phyloP scores from a whole-genome alignment of 1,140 invertebrate species.

The Solenopsis fugax region DNA sequence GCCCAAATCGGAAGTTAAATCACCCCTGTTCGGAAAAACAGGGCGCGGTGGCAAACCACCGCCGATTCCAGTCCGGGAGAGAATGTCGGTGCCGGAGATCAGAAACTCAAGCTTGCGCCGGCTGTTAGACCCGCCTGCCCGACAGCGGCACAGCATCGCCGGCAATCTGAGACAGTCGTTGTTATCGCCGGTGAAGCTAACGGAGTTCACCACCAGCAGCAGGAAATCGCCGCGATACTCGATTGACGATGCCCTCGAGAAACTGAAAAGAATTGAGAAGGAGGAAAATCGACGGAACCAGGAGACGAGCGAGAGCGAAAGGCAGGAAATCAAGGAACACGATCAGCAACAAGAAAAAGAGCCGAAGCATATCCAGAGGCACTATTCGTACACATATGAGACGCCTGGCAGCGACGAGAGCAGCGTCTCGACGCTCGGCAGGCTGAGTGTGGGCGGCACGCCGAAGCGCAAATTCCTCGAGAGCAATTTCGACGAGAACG shows the following conservation, averaged over 20 bases:
- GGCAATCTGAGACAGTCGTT: slow-evolving; percentile 76
- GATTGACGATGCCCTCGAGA: slow-evolving; percentile 75
- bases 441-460: slow-evolving; percentile 74
- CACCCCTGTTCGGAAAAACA: slow-evolving; percentile 16
- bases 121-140: slow-evolving; percentile 82
- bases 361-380: slow-evolving; percentile 82
- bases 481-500: slow-evolving; percentile 84
- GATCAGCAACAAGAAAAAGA: slow-evolving; percentile 64
- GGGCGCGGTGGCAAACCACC: slow-evolving; percentile 26
- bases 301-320: slow-evolving; percentile 20
- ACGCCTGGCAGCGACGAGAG: slow-evolving; percentile 76
- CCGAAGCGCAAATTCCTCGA: slow-evolving; percentile 83
- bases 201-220: slow-evolving; percentile 58
- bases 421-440: slow-evolving; percentile 63
- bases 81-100: slow-evolving; percentile 84
- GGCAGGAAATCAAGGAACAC: slow-evolving; percentile 41
- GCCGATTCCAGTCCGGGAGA: slow-evolving; percentile 74
- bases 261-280: slow-evolving; percentile 65
- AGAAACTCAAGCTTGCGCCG: slow-evolving; percentile 82
- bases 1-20: not conserved
- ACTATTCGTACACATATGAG: slow-evolving; percentile 84
- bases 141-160: slow-evolving; percentile 83
- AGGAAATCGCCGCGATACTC: slow-evolving; percentile 63
- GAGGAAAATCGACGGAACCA: slow-evolving; percentile 66
- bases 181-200: slow-evolving; percentile 65